phyloP scores from a whole-genome alignment of 2,113 vertebrate genomes.

The Ginglymostoma cirratum region DNA sequence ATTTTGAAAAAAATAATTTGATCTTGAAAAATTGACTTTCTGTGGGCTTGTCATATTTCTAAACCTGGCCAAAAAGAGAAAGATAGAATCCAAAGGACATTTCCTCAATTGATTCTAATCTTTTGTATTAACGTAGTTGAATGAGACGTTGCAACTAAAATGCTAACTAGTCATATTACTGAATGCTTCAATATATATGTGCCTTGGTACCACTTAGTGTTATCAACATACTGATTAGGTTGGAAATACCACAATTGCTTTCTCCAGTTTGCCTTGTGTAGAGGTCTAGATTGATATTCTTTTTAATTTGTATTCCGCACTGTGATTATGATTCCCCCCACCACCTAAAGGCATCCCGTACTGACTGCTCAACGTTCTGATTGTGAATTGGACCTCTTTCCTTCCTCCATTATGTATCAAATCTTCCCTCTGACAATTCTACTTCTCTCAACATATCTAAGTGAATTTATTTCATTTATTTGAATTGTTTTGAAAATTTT shows the following conservation, averaged over 20 bases:
- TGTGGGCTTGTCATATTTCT: background rate
- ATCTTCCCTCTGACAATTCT: background rate
- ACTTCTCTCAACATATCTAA: background rate
- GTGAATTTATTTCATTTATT: background rate
- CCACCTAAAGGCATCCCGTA: background rate
- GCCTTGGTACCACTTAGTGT: background rate
- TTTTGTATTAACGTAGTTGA: background rate
- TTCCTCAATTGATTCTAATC: background rate
- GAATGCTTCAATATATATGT: background rate
- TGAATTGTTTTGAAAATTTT: background rate
- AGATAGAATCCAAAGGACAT: background rate
- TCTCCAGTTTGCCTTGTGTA: background rate
- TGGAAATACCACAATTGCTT: background rate
- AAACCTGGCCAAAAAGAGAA: background rate
- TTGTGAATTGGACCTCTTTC: background rate
- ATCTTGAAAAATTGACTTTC: background rate
- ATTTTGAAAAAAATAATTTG: background rate
- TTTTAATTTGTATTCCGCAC: background rate
- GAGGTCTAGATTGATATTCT: background rate
- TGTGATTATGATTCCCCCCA: too few species aligned
- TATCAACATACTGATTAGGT: background rate
- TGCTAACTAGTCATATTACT: slow-evolving; percentile 5
- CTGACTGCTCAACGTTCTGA: background rate
- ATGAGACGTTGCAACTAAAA: background rate
- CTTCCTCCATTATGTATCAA: background rate